Conservation (phyloP, 2,888 invertebrate species). For the Hirudinaria manillensis region DNA sequence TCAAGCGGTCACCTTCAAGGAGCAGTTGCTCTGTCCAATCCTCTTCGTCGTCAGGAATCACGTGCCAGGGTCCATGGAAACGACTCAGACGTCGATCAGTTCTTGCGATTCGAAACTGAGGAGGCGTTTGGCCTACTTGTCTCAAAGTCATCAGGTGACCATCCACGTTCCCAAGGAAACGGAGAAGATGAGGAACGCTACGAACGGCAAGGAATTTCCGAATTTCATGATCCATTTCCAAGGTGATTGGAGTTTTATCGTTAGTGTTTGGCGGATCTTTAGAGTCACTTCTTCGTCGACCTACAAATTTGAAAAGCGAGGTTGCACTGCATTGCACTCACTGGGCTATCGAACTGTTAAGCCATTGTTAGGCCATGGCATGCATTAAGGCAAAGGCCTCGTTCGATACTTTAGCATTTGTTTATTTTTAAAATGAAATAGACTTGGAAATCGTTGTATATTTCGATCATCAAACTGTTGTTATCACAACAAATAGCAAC, state of each 20-base stretch:
- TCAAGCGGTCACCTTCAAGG: neutral
- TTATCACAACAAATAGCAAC: too few relatives aligned
- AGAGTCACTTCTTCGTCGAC: too few relatives aligned
- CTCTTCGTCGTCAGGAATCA: neutral
- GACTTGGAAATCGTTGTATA: too few relatives aligned
- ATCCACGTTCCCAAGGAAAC: slow-evolving; percentile 4
- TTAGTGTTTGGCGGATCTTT: too few relatives aligned
- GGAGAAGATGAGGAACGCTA: neutral
- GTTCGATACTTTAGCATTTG: too few relatives aligned
- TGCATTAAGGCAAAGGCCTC: too few relatives aligned
- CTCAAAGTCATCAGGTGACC: neutral
- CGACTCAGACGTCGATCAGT: neutral
- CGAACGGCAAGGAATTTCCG: neutral
- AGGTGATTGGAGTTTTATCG: neutral
- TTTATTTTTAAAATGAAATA: too few relatives aligned
- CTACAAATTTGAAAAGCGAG: too few relatives aligned
- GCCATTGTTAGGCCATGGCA: too few relatives aligned
- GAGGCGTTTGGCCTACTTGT: slow-evolving; percentile 1
- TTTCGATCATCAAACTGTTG: too few relatives aligned
- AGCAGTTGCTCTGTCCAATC: neutral
- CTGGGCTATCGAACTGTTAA: too few relatives aligned
- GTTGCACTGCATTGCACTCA: too few relatives aligned
- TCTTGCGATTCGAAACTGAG: neutral
- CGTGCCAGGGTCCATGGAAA: neutral
- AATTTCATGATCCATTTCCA: slow-evolving; percentile 13